These are phyloP conservation scores for Allophyes oxyacanthae DNA, from an alignment of 2,888 invertebrate genomes.

Conservation along the genomic window DNA sequence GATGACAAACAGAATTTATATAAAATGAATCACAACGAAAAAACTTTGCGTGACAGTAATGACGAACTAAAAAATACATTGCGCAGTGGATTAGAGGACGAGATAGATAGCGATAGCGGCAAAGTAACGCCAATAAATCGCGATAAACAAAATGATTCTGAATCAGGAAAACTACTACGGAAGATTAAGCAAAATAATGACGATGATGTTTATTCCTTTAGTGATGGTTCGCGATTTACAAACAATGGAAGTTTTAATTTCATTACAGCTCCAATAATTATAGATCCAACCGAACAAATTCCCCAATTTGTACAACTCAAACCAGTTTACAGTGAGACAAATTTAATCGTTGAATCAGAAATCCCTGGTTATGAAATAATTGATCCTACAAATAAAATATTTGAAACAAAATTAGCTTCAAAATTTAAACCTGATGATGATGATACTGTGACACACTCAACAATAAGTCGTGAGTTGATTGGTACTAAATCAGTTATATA, in stretches of 20 bases:
- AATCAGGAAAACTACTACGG: background rate
- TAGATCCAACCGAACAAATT: background rate
- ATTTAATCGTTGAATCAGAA: background rate
- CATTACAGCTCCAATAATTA: constrained; percentile 12
- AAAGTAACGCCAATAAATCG: background rate
- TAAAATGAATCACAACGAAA: background rate
- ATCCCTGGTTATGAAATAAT: background rate
- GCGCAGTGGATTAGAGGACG: background rate
- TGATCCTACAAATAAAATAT: background rate
- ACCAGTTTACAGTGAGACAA: constrained; percentile 8
- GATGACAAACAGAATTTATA: background rate
- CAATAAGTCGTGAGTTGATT: constrained; percentile 13
- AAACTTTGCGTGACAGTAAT: background rate
- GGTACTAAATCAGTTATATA: constrained; percentile 11
- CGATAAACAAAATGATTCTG: background rate
- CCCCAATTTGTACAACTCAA: background rate
- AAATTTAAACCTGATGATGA: constrained; percentile 5
- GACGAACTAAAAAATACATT: constrained; percentile 1
- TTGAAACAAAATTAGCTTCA: constrained; percentile 3
- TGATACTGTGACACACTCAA: background rate
- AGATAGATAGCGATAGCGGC: background rate
- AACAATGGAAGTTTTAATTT: background rate
- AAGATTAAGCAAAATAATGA: background rate
- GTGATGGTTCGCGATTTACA: background rate
- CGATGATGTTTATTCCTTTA: background rate